phyloP scores from a whole-genome alignment of 2,113 vertebrate species.

The Scophthalmus maximus region DNA sequence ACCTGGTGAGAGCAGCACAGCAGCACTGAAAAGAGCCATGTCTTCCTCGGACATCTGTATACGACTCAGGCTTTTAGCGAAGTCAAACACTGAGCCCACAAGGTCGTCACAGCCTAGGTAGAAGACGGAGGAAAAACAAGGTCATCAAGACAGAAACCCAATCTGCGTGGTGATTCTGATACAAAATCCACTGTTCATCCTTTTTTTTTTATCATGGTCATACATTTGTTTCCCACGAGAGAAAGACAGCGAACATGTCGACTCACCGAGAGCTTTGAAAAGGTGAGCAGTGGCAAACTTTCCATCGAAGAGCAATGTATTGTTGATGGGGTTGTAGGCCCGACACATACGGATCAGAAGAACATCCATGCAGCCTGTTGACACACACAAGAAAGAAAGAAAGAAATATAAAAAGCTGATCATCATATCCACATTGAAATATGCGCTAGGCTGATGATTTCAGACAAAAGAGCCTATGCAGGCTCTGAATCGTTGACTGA shows the following conservation, averaged over 20 bases:
- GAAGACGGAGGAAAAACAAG: background rate
- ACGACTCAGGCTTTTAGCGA: constrained; percentile 87
- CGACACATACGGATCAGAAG: constrained; percentile 91
- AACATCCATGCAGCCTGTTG: constrained; percentile 90
- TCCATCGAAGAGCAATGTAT: constrained; percentile 90
- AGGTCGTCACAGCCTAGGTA: constrained; percentile 89
- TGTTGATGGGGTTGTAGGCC: constrained; percentile 90
- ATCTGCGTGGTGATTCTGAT: constrained; percentile 2
- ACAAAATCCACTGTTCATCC: background rate
- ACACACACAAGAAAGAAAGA: constrained; percentile 20
- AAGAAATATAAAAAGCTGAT: background rate
- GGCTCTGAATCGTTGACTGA: background rate
- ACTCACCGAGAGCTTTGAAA: constrained; percentile 92
- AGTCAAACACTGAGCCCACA: constrained; percentile 86
- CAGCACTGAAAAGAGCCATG: constrained; percentile 89
- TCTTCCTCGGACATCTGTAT: constrained; percentile 90
- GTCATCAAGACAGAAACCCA: constrained; percentile 6
- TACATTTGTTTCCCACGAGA: background rate
- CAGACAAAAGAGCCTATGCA: no score
- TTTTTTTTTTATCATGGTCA: background rate
- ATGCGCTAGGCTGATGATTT: background rate
- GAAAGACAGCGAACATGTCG: background rate
- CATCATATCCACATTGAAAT: background rate
- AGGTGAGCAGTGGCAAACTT: constrained; percentile 87
- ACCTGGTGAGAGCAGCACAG: constrained; percentile 91